Percentiles rank a stretch among this genome's conserved stretches.
phyloP scores from a whole-genome alignment of 2,113 vertebrate genomes.

The Pluvialis apricaria region DNA sequence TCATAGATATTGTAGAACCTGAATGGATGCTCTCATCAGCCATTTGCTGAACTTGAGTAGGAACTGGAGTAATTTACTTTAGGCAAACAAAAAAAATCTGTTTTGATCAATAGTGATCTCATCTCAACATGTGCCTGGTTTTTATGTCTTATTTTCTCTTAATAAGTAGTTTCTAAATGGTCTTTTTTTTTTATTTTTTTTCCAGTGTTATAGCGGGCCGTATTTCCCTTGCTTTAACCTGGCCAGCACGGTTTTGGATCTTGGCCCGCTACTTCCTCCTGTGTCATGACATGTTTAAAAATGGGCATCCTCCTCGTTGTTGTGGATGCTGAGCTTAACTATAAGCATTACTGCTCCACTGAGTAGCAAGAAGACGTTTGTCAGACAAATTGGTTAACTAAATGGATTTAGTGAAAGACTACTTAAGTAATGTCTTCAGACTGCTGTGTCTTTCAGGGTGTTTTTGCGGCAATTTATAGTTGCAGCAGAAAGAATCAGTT shows the following conservation, averaged over 20 bases:
- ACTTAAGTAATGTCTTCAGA: not conserved
- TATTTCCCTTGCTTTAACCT: not conserved
- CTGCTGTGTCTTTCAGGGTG: not conserved
- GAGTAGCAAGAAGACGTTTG: not conserved
- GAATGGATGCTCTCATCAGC: not conserved
- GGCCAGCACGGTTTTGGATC: not conserved
- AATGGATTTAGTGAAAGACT: not conserved
- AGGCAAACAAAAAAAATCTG: not conserved
- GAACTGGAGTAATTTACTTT: not conserved
- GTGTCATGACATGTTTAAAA: not conserved
- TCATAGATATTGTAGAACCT: not conserved
- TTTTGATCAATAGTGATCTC: not conserved
- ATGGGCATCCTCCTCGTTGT: not conserved
- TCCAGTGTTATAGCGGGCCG: not conserved
- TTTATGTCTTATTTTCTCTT: not conserved
- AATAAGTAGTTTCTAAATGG: not conserved
- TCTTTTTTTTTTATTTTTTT: not conserved
- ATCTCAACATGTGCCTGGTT: not conserved
- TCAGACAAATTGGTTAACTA: not conserved
- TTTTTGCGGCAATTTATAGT: not conserved
- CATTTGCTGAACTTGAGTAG: not conserved
- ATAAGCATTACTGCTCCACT: not conserved
- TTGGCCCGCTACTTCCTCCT: not conserved
- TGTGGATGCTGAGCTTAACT: not conserved
- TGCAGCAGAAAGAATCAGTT: not conserved